Base-by-base conservation (phyloP, 2,797 vertebrate species). In the Tokudaia muenninki region DNA sequence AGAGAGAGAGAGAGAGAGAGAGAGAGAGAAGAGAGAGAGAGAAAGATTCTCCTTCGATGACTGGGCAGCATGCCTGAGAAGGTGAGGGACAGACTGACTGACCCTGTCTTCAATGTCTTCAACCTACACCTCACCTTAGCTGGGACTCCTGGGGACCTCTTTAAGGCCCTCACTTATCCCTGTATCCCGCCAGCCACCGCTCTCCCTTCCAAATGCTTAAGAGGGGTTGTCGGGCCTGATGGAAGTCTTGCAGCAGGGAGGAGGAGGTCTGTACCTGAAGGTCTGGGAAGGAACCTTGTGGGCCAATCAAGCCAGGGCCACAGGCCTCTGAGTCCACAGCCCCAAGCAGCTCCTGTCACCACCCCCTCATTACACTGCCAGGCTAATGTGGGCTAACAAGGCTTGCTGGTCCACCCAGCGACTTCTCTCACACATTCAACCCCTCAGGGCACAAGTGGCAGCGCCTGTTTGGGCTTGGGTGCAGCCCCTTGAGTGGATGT, bases 371-470 rank as follows among this genome's bases (percentile, higher is more conserved):
- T 98, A 97, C 90, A 79, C 92, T 67, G 79, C 47, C 65, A 17
- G 44, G 70, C 37, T 98, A 98, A 98, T 91, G 52, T 41, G 26
- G 41, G 67, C 34, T 98, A 98, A 98, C 92, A 65, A 98, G 97
- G 87, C 44, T 61, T 67, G 57, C 50, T 67, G 22, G 1, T 0
- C 47, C n/a, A 37, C 77, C 55, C 57, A 29, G 83, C 1, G 9
- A 95, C 91, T 80, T 92, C 70, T 44, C 44, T 37, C 74, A 59
- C 82, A 79, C 88, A 17, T 44, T 78, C 77, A 19, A 4, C 44
- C 70, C 52, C 0, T 0, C 29, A 55, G 86, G 88, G 70, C 70
- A 77, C 82, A 89, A 83, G 72, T 52, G 61, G 86, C 88, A 61
- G 65, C 37, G 24, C n/a, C 50, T 14, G 61, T 17, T 41, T 41